Evolutionary conservation across 1,140 invertebrate genomes (phyloP), one percentile per base, ranked within the genome.

Genomic region (Polyergus mexicanus): DNA sequence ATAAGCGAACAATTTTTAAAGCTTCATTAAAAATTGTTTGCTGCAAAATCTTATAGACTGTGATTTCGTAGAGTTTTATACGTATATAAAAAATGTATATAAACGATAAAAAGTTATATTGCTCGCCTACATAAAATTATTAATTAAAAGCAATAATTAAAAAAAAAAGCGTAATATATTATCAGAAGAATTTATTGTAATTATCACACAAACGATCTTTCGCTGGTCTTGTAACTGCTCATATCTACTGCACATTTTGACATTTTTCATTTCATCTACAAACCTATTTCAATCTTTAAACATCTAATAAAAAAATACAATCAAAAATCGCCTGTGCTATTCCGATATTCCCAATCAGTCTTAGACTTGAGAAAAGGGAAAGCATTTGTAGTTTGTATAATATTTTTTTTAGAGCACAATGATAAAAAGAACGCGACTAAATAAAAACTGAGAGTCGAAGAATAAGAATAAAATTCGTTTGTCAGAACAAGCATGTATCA

Each of bases 401-500:
- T 68, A 5, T 3, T 68, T 78, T 66, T 25, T 66, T 78, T 13
- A 51, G 28, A 60, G 38, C 38, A 58, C 25, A 66, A 47, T 65
- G 38, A 47, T 25, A 78, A 60, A 81, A 35, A 86, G 44, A 86
- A 63, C 35, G 28, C 22, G 54, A 63, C n/a, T 28, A 44, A 80
- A 51, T 16, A 56, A 83, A 86, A 71, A 72, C 66, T 4, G 58
- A 85, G 0, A 86, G 22, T 78, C 65, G 28, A 62, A 10, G 65
- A 81, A 13, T 81, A 78, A 90, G 91, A 91, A 84, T 66, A 51
- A 91, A 90, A 89, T 72, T 63, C 86, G 84, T 90, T 87, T 32
- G 32, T 91, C 80, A 88, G 89, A 93, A 90, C 91, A 93, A 94
- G 91, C 91, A 89, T 88, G 86, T 16, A 60, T 91, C 88, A 87